phyloP scores from a whole-genome alignment of 2,797 vertebrate species.

The Phrynocephalus guinanensis region DNA sequence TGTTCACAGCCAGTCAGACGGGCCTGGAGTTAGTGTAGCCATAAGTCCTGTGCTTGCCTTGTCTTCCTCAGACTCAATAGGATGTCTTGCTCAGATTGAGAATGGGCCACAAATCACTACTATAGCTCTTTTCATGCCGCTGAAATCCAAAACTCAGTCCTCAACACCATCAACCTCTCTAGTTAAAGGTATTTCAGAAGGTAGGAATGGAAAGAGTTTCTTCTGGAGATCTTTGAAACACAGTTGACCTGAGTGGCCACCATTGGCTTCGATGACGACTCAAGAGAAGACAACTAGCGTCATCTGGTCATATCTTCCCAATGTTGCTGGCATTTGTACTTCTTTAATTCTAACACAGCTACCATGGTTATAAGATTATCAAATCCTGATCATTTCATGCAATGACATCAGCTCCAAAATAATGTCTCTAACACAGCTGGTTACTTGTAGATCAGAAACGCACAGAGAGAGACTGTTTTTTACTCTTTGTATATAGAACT shows the following conservation, averaged over 20 bases:
- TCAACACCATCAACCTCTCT: neutral
- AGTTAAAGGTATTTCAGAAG: neutral
- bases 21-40: neutral
- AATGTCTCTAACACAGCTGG: slow-evolving; percentile 1
- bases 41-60: too few species aligned
- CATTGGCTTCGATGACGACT: neutral
- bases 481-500: slow-evolving; percentile 39
- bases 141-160: neutral
- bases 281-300: neutral
- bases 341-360: neutral
- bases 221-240: neutral
- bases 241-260: too few species aligned
- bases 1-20: neutral
- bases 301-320: neutral
- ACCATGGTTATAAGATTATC: neutral
- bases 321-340: neutral
- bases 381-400: slow-evolving; percentile 15
- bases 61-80: neutral
- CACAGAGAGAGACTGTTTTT: neutral
- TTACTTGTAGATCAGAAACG: slow-evolving; percentile 22
- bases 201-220: neutral
- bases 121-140: neutral
- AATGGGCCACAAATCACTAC: too few species aligned
- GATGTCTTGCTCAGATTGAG: neutral
- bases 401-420: neutral